phyloP scores from a whole-genome alignment of 2,113 vertebrate genomes.

The Cochlearius cochlearius region DNA sequence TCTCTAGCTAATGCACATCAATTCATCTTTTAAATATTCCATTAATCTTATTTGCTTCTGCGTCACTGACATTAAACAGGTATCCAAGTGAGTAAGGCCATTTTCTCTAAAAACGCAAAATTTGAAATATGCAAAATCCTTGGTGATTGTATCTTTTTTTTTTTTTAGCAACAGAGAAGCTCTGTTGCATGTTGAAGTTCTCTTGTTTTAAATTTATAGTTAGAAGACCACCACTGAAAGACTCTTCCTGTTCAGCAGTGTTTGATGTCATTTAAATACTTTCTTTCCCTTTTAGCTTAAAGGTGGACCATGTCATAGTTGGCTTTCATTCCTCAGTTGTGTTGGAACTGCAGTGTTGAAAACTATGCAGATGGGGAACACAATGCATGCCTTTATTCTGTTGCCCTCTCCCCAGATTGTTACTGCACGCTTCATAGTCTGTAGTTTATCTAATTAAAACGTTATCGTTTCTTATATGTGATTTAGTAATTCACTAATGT shows the following conservation, averaged over 20 bases:
- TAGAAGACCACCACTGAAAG: background rate
- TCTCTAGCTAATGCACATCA: background rate
- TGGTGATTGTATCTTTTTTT: background rate
- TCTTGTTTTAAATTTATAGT: background rate
- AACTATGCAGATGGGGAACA: conserved; percentile 62
- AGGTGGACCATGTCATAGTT: conserved; percentile 36
- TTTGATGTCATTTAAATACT: background rate
- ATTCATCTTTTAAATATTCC: background rate
- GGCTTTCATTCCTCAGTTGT: conserved; percentile 40
- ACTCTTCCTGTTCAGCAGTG: background rate
- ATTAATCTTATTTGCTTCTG: background rate
- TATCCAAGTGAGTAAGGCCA: background rate
- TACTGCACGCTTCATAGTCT: background rate
- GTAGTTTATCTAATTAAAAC: background rate
- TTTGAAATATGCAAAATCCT: conserved; percentile 3
- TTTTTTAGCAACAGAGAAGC: background rate
- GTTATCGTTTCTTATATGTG: background rate
- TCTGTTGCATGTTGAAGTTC: background rate
- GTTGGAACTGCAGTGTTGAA: conserved; percentile 38
- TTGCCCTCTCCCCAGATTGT: background rate
- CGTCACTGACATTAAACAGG: background rate
- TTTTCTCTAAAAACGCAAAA: background rate
- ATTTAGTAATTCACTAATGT: background rate
- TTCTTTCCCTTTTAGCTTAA: conserved; percentile 40
- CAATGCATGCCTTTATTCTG: background rate